Conservation (phyloP, 2,888 invertebrate species). For the Gymnocheta viridis region DNA sequence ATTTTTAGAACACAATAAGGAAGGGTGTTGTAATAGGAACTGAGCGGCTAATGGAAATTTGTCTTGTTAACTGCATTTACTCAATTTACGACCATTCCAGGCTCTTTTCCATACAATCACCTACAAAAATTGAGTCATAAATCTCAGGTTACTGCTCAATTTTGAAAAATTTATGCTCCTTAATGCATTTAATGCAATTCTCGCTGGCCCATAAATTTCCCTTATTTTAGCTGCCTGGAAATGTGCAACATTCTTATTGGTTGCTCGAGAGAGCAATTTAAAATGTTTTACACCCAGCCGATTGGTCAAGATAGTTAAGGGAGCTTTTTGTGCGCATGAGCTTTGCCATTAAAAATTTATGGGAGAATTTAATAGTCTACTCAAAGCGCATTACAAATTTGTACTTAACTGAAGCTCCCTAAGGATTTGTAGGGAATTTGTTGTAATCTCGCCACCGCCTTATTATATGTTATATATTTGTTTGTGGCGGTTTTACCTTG, state of each 20-base stretch:
- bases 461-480: background rate
- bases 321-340: constrained; percentile 76
- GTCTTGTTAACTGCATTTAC: constrained; percentile 69
- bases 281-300: constrained; percentile 44
- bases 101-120: background rate
- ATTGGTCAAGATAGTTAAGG: constrained; percentile 76
- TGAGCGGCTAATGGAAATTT: constrained; percentile 29
- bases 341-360: constrained; percentile 63
- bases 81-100: constrained; percentile 38
- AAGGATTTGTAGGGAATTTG: constrained; percentile 62
- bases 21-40: constrained; percentile 63
- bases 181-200: constrained; percentile 39
- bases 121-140: constrained; percentile 56
- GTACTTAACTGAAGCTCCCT: constrained; percentile 55
- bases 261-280: constrained; percentile 31
- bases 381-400: constrained; percentile 62
- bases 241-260: constrained; percentile 70
- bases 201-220: constrained; percentile 47
- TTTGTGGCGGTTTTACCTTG: constrained; percentile 55
- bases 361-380: constrained; percentile 52
- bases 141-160: constrained; percentile 43
- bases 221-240: constrained; percentile 68
- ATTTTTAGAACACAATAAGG: constrained; percentile 36
- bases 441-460: constrained; percentile 33
- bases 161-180: constrained; percentile 1